A percentile compares a stretch with the other conserved stretches of the same genome.
phyloP scores from a whole-genome alignment of 2,797 vertebrate species.

The Ctenopoma kingsleyae region DNA sequence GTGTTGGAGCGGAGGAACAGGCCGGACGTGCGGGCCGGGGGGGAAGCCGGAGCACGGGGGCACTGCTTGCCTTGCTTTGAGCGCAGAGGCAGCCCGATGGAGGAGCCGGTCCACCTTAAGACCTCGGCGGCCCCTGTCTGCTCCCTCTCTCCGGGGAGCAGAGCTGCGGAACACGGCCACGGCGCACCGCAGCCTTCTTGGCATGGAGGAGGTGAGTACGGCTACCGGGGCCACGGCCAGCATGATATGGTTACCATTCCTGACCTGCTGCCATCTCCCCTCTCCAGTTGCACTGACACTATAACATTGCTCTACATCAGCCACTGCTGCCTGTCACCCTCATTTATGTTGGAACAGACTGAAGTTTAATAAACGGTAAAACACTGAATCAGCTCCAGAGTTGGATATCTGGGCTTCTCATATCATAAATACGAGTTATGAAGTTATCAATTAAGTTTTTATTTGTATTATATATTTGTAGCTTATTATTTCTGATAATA shows the following conservation, averaged over 20 bases:
- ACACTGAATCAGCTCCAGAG: neutral
- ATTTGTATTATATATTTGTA: neutral
- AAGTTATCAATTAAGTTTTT: neutral
- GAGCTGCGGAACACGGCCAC: slow-evolving; percentile 56
- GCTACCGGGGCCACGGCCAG: slow-evolving; percentile 45
- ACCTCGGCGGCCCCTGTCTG: slow-evolving; percentile 68
- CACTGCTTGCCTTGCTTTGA: slow-evolving; percentile 8
- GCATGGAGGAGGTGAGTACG: slow-evolving; percentile 49
- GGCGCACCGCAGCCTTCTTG: slow-evolving; percentile 69
- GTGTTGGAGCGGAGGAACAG: slow-evolving; percentile 4
- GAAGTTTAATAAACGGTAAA: neutral
- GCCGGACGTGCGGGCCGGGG: slow-evolving; percentile 25
- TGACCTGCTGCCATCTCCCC: slow-evolving; percentile 43
- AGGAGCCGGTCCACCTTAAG: slow-evolving; percentile 76
- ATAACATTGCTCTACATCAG: slow-evolving; percentile 46
- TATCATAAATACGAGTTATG: neutral
- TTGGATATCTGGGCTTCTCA: slow-evolving; percentile 3
- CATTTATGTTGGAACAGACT: slow-evolving; percentile 9
- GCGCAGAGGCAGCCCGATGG: neutral
- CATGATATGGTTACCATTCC: slow-evolving; percentile 40
- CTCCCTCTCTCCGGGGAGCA: slow-evolving; percentile 61
- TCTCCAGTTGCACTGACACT: slow-evolving; percentile 53
- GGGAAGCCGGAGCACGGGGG: slow-evolving; percentile 46
- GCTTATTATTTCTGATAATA: neutral
- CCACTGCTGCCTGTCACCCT: slow-evolving; percentile 39